Conservation (phyloP, 2,888 invertebrate genomes). For the Acrobasis consociella region DNA sequence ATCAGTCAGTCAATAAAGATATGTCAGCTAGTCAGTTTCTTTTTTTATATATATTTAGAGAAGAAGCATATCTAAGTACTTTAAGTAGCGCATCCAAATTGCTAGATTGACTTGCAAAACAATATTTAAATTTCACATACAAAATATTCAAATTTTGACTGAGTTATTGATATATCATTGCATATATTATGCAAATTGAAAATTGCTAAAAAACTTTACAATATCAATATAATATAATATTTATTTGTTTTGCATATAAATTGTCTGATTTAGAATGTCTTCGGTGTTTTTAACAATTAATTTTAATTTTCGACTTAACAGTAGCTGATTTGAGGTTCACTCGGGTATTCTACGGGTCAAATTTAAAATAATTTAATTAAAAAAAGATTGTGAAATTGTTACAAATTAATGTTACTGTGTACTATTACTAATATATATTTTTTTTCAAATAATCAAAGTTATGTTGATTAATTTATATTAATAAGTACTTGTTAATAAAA, state of each 20-base stretch:
- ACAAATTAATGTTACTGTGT: too few species aligned
- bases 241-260: constrained; percentile 18
- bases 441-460: too few species aligned
- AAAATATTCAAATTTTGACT: constrained; percentile 1
- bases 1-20: too few species aligned
- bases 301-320: neutral
- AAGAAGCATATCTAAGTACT: neutral
- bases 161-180: constrained; percentile 6
- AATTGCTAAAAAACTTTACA: constrained; percentile 2
- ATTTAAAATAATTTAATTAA: too few species aligned
- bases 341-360: too few species aligned
- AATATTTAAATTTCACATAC: neutral
- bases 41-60: too few species aligned
- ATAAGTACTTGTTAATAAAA: too few species aligned
- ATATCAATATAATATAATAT: neutral
- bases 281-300: neutral
- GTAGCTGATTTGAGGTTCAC: neutral
- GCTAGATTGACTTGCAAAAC: constrained; percentile 13
- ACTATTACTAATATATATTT: too few species aligned
- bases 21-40: too few species aligned
- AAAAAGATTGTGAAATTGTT: too few species aligned
- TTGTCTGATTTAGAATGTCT: constrained; percentile 6
- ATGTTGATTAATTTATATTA: too few species aligned
- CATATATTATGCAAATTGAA: constrained; percentile 14
- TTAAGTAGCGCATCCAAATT: constrained; percentile 10